A percentile compares a stretch with the other conserved stretches of the same genome.
phyloP scores from a whole-genome alignment of 2,113 vertebrate genomes.

The Gobiocypris rarus region DNA sequence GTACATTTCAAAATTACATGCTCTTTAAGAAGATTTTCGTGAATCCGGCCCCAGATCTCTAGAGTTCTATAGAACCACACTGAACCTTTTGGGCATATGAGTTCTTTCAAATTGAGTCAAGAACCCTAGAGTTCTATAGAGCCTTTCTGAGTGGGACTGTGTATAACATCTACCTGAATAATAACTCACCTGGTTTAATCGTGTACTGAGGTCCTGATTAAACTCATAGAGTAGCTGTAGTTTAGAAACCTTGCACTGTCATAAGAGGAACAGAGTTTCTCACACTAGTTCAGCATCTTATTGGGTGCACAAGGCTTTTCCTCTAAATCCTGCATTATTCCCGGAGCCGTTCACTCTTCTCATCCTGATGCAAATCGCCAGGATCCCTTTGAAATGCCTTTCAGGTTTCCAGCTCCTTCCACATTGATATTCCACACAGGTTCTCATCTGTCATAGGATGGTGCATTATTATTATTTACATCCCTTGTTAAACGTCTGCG shows the following conservation, averaged over 20 bases:
- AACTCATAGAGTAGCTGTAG: not conserved
- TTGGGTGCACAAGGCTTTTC: not conserved
- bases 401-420: not conserved
- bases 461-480: constrained; percentile 21
- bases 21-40: too few relatives aligned
- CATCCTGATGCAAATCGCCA: not conserved
- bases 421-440: not conserved
- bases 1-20: too few relatives aligned
- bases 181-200: too few relatives aligned
- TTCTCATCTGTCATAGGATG: not conserved
- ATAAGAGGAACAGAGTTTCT: not conserved
- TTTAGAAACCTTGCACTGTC: not conserved
- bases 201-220: too few relatives aligned
- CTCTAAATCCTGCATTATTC: not conserved
- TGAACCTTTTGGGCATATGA: too few relatives aligned
- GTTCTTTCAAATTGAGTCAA: too few relatives aligned
- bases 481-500: not conserved
- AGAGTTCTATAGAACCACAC: too few relatives aligned
- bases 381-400: not conserved
- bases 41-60: too few relatives aligned
- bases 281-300: not conserved
- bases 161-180: not conserved
- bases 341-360: not conserved
- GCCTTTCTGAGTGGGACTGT: not conserved
- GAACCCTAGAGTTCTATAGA: too few relatives aligned